Percentiles rank a stretch among this genome's conserved stretches.
phyloP scores from a whole-genome alignment of 2,888 invertebrate genomes.

The Eupeodes luniger region DNA sequence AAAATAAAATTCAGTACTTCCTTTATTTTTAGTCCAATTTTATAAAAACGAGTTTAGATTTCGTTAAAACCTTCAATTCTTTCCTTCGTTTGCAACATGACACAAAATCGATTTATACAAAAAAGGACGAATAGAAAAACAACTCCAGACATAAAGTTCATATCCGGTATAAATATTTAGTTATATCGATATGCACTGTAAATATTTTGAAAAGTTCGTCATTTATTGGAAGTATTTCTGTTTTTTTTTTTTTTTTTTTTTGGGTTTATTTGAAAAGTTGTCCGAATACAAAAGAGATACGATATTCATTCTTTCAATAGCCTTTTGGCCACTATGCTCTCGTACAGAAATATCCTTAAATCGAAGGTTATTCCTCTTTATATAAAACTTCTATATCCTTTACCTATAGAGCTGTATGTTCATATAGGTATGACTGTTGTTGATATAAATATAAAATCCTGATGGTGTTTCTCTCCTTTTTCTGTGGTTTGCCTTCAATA shows the following conservation, averaged over 20 bases:
- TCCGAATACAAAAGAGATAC: constrained; percentile 3
- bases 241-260: neutral
- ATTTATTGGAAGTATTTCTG: neutral
- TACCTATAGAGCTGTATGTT: neutral
- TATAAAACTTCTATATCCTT: neutral
- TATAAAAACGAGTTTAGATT: too few relatives aligned
- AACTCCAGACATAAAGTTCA: too few relatives aligned
- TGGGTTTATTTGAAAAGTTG: constrained; percentile 31
- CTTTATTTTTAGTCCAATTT: too few relatives aligned
- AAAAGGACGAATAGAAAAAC: neutral
- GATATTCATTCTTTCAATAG: neutral
- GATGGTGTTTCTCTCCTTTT: constrained; percentile 7
- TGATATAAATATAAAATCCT: constrained; percentile 13
- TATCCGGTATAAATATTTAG: too few relatives aligned
- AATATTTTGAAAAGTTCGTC: constrained; percentile 24
- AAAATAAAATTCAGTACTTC: too few relatives aligned
- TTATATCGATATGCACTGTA: neutral
- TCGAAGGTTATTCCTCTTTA: constrained; percentile 33
- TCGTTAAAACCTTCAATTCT: neutral
- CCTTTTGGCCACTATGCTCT: neutral
- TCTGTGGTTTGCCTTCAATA: constrained; percentile 61
- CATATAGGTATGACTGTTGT: neutral
- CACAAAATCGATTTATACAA: constrained; percentile 7
- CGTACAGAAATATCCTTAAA: constrained; percentile 20
- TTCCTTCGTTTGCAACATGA: constrained; percentile 16